Evolutionary conservation across 2,888 invertebrate genomes (phyloP), one percentile per base, ranked within the genome.

Genomic region (Hirtodrosophila confusa): DNA sequence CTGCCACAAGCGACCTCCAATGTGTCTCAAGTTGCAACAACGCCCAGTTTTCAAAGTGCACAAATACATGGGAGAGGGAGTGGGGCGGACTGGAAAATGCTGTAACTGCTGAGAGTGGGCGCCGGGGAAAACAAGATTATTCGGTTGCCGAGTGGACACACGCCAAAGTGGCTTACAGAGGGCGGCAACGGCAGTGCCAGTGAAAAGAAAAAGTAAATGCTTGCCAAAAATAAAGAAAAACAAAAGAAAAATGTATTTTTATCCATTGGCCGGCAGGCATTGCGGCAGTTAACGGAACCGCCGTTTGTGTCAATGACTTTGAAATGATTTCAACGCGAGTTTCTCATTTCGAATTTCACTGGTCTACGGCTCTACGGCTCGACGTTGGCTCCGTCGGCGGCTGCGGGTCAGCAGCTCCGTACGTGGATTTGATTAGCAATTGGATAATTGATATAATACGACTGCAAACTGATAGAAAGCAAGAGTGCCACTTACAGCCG

Each of bases 351-450:
- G 54, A 62, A 74, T 83, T 75, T 69, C 75, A 69, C 69, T 69
- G 58, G 36, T 40, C 35, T 24, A 29, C 40, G 47, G 60, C 44
- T 39, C 17, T 17, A 17, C 17, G 48, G 9, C 7, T 31, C 3
- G n/a, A n/a, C 7, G 7, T 9, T 9, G 31, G 7, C 7, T 31
- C 3, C 7, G 31, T 31, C 31, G 31, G 41, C n/a, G 53, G 40
- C 58, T 50, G 57, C 75, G 67, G 80, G 80, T 82, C 83, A 86
- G 39, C 64, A 45, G 47, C 40, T 51, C 31, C 60, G 77, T 85
- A 85, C 85, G 87, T 85, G 83, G 60, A 82, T 80, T 78, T 78
- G 69, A 85, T 87, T 80, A 78, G 68, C 86, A 78, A 83, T 85
- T 74, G 87, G 83, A 87, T 85, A 85, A 87, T 85, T 87, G 76